phyloP scores from a whole-genome alignment of 2,888 invertebrate genomes.

The Alentia gelatinosa region DNA sequence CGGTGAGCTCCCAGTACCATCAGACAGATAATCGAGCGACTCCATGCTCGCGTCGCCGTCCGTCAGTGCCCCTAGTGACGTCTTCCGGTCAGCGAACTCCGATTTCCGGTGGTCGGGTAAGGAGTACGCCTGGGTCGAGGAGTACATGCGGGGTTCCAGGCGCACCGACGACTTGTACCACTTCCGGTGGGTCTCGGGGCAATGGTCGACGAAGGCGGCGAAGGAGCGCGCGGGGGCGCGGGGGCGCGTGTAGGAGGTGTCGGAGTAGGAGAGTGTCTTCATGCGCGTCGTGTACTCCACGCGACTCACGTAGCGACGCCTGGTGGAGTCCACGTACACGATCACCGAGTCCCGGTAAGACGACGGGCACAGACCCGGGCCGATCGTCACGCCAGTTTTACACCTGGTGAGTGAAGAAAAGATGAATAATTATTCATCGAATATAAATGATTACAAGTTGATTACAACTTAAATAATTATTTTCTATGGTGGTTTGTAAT shows the following conservation, averaged over 20 bases:
- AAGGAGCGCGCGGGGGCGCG: slow-evolving; percentile 68
- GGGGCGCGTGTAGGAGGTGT: slow-evolving; percentile 71
- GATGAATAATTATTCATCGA: too few species aligned
- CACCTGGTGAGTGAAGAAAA: slow-evolving; percentile 8
- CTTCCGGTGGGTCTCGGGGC: slow-evolving; percentile 72
- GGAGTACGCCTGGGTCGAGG: slow-evolving; percentile 57
- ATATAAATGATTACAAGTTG: not conserved
- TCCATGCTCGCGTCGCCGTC: slow-evolving; percentile 14
- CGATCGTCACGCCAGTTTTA: slow-evolving; percentile 69
- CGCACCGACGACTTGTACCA: slow-evolving; percentile 76
- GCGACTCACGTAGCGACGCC: slow-evolving; percentile 70
- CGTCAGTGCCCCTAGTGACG: not conserved
- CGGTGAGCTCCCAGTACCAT: not conserved
- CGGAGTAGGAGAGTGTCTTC: slow-evolving; percentile 70
- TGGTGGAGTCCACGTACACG: slow-evolving; percentile 69
- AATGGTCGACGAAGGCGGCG: slow-evolving; percentile 71
- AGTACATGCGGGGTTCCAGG: slow-evolving; percentile 73
- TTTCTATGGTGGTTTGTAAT: too few species aligned
- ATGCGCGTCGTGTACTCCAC: slow-evolving; percentile 72
- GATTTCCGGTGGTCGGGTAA: not conserved
- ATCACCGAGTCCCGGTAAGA: slow-evolving; percentile 69
- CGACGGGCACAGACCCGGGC: slow-evolving; percentile 70
- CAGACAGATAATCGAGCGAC: slow-evolving; percentile 4
- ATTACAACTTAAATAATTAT: too few species aligned
- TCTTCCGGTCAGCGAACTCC: not conserved